Base-by-base conservation (phyloP, 2,888 invertebrate species). In the Bembecia ichneumoniformis region DNA sequence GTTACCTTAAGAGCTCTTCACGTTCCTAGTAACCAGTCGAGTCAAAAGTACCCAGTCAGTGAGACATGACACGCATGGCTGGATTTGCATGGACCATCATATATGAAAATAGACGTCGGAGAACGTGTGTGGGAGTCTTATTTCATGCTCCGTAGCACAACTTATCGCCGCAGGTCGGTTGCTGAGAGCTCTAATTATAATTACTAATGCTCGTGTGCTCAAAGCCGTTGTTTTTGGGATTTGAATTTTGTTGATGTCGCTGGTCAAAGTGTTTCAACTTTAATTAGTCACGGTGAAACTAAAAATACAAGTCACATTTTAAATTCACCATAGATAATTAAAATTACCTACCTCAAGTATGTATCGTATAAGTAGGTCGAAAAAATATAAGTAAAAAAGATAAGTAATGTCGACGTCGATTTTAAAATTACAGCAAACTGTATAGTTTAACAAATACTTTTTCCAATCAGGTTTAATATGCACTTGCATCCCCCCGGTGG, bases 81-180 rank as follows among this genome's bases (percentile, higher is more conserved):
- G 77, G 72, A 61, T 74, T 70, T 75, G 73, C 74, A 78, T 77
- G 73, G 77, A 66, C 76, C 68, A 63, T 60, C 64, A 58, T 66
- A 62, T 66, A 9, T 63, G 63, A 62, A 66, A 62, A 64, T 63
- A 59, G 58, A 62, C 54, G 58, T 55, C 55, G 49, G 53, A 55
- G 55, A 63, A 68, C 72, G 68, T 71, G 74, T 77, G 72, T 66
- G 65, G 64, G 70, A 60, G 77, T 79, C 80, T 84, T 82, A 86
- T 87, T 87, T 82, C 82, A 83, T 79, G 86, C 82, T 83, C 71
- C 74, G 62, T 62, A 66, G 74, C 74, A 82, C 83, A 80, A 83
- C 84, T 83, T 86, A 82, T 82, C 74, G 86, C 86, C 84, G 66
- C 73, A 77, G 86, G 86, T 77, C 75, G 69, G 57, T 58, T 50